These are phyloP conservation scores for Chaetops frenatus DNA, from an alignment of 2,113 vertebrate genomes.

Conservation along the genomic window DNA sequence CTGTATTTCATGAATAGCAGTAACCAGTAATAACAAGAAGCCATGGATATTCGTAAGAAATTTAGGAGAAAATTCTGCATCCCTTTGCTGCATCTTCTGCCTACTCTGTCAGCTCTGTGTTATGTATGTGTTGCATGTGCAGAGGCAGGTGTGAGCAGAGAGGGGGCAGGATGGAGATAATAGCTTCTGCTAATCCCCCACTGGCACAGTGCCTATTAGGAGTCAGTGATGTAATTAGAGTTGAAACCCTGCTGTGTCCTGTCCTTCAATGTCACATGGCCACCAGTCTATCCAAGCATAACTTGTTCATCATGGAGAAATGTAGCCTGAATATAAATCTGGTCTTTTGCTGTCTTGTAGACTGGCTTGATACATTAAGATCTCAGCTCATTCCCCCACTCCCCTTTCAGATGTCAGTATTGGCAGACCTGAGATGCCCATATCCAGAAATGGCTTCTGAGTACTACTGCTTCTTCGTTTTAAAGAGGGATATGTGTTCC, in stretches of 20 bases:
- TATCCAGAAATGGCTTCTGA: neutral
- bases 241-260: neutral
- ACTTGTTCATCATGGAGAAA: neutral
- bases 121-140: neutral
- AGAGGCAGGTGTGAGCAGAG: constrained; percentile 34
- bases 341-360: neutral
- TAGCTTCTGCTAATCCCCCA: constrained; percentile 4
- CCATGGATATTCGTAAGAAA: neutral
- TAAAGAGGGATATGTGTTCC: neutral
- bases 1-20: neutral
- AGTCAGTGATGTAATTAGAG: constrained; percentile 29
- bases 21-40: neutral
- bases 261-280: neutral
- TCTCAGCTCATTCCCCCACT: neutral
- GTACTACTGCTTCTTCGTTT: neutral
- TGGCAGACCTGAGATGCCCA: neutral
- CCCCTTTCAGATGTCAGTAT: neutral
- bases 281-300: neutral
- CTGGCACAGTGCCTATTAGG: neutral
- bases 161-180: constrained; percentile 1
- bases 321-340: neutral
- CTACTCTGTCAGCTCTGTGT: neutral
- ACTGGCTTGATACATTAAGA: neutral
- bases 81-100: neutral
- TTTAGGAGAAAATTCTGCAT: neutral